A percentile compares a stretch with the other conserved stretches of the same genome.
phyloP scores from a whole-genome alignment of 2,797 vertebrate species.

The Sebastes itinus region DNA sequence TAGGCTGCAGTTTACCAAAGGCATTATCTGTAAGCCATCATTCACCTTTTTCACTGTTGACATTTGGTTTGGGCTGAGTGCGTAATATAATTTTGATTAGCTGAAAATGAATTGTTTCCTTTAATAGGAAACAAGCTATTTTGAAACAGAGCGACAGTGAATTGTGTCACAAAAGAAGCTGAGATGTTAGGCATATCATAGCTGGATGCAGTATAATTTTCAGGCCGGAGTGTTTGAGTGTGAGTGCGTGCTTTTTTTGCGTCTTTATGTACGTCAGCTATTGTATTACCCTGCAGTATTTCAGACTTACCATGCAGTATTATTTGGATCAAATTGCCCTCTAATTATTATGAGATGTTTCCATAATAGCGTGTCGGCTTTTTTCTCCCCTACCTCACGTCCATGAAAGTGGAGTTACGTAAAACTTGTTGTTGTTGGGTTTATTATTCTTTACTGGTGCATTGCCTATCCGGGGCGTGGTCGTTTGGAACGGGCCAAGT shows the following conservation, averaged over 20 bases:
- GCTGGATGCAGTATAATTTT: conserved; percentile 13
- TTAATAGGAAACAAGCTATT: conserved; percentile 18
- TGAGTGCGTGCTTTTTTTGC: conserved; percentile 18
- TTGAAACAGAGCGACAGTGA: not conserved
- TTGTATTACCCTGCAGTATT: conserved; percentile 48
- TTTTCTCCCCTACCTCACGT: conserved; percentile 42
- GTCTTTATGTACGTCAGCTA: conserved; percentile 11
- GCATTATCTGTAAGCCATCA: conserved; percentile 25
- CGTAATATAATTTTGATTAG: conserved; percentile 10
- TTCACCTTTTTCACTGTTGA: conserved; percentile 23
- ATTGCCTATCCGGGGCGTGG: not conserved
- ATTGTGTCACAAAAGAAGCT: not conserved
- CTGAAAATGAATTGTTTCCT: conserved; percentile 2
- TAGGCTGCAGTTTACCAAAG: conserved; percentile 33
- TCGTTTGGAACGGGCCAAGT: not conserved
- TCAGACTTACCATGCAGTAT: conserved; percentile 43
- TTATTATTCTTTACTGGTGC: not conserved
- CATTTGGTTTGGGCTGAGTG: conserved; percentile 17
- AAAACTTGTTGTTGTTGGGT: not conserved
- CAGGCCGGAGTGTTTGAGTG: conserved; percentile 27
- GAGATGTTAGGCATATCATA: conserved; percentile 1
- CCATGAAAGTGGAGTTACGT: conserved; percentile 26
- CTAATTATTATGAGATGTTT: conserved; percentile 17
- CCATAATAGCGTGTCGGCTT: not conserved
- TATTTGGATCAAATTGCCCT: conserved; percentile 13